Conservation (phyloP, 2,113 vertebrate genomes). For the Ahaetulla prasina region DNA sequence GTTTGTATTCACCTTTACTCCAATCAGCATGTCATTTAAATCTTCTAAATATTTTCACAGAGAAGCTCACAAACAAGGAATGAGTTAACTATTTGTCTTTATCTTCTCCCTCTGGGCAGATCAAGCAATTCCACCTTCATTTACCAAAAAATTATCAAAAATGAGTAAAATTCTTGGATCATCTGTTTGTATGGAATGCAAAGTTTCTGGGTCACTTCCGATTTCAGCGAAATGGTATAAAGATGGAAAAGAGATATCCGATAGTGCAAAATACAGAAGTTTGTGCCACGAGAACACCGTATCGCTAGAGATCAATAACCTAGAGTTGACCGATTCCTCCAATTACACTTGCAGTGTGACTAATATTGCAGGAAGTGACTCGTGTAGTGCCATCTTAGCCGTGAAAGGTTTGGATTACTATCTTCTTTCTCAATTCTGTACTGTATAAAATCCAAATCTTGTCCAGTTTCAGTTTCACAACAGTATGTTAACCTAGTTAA, state of each 20-base stretch:
- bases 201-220: slow-evolving; percentile 92
- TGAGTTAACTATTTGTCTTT: slow-evolving; percentile 42
- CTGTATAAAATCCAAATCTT: slow-evolving; percentile 17
- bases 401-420: slow-evolving; percentile 89
- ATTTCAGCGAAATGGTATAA: slow-evolving; percentile 92
- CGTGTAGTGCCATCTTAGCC: slow-evolving; percentile 81
- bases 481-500: neutral
- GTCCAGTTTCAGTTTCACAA: slow-evolving; percentile 17
- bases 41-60: slow-evolving; percentile 11
- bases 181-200: slow-evolving; percentile 87
- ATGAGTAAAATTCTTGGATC: slow-evolving; percentile 86
- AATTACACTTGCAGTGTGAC: slow-evolving; percentile 87
- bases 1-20: slow-evolving; percentile 72
- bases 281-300: slow-evolving; percentile 85
- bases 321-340: slow-evolving; percentile 85
- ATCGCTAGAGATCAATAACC: slow-evolving; percentile 81
- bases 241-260: slow-evolving; percentile 84
- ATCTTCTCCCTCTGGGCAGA: slow-evolving; percentile 77
- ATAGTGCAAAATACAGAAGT: slow-evolving; percentile 86
- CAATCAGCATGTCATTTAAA: neutral
- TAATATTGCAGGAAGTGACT: slow-evolving; percentile 85
- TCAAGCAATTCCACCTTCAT: slow-evolving; percentile 89
- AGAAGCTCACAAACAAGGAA: slow-evolving; percentile 32
- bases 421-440: slow-evolving; percentile 45
- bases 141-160: slow-evolving; percentile 87